Base-by-base conservation (phyloP, 2,113 vertebrate species). In the Apodemus speciosus region DNA sequence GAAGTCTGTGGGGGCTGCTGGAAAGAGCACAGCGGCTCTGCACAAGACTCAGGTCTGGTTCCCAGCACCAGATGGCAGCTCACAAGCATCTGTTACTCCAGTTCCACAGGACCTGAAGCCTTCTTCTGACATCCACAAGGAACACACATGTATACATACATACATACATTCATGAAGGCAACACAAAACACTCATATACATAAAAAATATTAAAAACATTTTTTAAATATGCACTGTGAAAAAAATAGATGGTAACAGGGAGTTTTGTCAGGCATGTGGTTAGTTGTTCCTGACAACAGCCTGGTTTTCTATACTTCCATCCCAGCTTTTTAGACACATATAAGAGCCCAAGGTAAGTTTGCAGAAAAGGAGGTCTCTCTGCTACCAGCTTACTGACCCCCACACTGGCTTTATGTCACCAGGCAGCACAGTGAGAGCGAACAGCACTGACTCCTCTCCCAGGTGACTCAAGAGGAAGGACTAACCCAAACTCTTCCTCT, bases 261-360 rank as follows among this genome's bases (percentile, higher is more conserved):
- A 1, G 72, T n/a, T 80, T 38, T 58, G n/a, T 49, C 35, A 46
- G 32, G 56, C 18, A 1, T 40, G 46, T 9, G 1, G 49, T 62
- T 89, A 73, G 72, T 40, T 46, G 76, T 6, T 72, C 8, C 35
- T 43, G 35, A 90, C 43, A 92, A 92, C 1, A 90, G 27, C n/a
- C 86, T 66, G 23, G 58, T 51, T 91, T 79, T 90, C 81, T 92
- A 76, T 53, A 71, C 71, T 91, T n/a, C 60, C 71, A 88, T 40
- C n/a, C 43, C 46, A 88, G 53, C 32, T 92, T 85, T 90, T 51
- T 20, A 94, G 69, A 79, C 46, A 94, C 25, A 60, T 13, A 8
- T 23, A 43, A 83, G 77, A n/a, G 30, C 73, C 85, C 71, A 56
- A 2, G 0, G 60, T 32, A 81, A 85, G 66, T 25, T 66, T 90